Base-by-base conservation (phyloP, 2,888 invertebrate species). In the Dynastes tityus region DNA sequence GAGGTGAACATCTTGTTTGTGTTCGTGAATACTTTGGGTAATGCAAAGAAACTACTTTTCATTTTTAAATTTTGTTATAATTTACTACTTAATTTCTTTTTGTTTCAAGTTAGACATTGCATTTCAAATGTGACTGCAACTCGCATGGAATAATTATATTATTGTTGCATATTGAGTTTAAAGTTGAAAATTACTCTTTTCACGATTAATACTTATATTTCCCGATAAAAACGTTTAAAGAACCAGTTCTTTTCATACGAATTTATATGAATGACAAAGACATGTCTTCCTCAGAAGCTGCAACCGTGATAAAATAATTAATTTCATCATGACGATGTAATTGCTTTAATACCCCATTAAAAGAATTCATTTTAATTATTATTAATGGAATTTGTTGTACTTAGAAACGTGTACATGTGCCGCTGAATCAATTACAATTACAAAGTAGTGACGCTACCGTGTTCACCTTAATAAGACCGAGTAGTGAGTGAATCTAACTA, bases 371-470 rank as follows among this genome's bases (percentile, higher is more conserved):
- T 49, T 49, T 67, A 67, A 67, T 49, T 67, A 67, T 67, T 67
- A 49, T 67, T 67, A 67, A 67, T 67, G 67, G 67, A 67, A 67
- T 67, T 67, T 67, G 67, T 67, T 40, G 45, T 49, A 67, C 45
- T 22, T 16, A 27, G 22, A 40, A 67, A 67, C 67, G 49, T 8
- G 67, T 64, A 64, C 49, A 67, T 67, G 16, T 49, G 22, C 32
- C 27, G 16, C 32, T 16, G 67, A 22, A 67, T 67, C 67, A 67
- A 67, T 67, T 67, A 67, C 49, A 67, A 67, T 67, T 67, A 67
- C 45, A 67, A 67, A 67, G 45, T 49, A 40, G 67, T 67, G 49
- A 67, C 67, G 49, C 49, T 67, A 67, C 49, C 45, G 49, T 67
- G 49, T 67, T 67, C 45, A 22, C 67, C 49, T 67, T 49, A 67